Conservation (phyloP, 2,113 vertebrate genomes). For the Lepisosteus oculatus region DNA sequence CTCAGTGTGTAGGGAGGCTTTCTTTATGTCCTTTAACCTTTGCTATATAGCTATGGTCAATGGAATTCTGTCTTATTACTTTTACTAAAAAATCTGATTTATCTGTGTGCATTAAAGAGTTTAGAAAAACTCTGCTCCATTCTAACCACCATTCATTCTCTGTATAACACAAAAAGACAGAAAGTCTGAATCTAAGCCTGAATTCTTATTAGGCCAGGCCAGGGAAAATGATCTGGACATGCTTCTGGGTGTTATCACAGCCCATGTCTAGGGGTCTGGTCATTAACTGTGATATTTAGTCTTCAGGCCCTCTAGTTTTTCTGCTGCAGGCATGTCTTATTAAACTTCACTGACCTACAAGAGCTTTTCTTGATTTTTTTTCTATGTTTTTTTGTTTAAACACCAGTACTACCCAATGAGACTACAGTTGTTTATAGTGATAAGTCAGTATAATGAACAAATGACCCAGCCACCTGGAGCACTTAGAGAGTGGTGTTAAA, state of each 20-base stretch:
- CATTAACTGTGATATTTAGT: constrained; percentile 63
- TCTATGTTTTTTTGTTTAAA: constrained; percentile 42
- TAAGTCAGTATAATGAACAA: constrained; percentile 80
- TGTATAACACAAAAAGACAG: no score
- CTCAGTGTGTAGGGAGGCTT: no score
- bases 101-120: no score
- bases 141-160: no score
- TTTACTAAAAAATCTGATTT: no score
- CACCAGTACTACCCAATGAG: constrained; percentile 53
- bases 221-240: no score
- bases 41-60: no score
- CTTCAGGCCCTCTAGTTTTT: constrained; percentile 46
- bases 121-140: no score
- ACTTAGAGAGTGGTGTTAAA: constrained; percentile 75
- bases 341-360: constrained; percentile 53
- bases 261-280: constrained; percentile 12
- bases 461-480: constrained; percentile 77
- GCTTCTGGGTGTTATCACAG: not conserved
- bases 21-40: no score
- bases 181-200: no score
- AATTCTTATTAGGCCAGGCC: no score
- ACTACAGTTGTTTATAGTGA: constrained; percentile 76
- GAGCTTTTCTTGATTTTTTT: constrained; percentile 48
- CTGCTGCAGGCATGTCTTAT: constrained; percentile 51
- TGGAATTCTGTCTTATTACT: no score